These are phyloP conservation scores for Bostrychus sinensis DNA, from an alignment of 2,113 vertebrate species.

Conservation along the genomic window DNA sequence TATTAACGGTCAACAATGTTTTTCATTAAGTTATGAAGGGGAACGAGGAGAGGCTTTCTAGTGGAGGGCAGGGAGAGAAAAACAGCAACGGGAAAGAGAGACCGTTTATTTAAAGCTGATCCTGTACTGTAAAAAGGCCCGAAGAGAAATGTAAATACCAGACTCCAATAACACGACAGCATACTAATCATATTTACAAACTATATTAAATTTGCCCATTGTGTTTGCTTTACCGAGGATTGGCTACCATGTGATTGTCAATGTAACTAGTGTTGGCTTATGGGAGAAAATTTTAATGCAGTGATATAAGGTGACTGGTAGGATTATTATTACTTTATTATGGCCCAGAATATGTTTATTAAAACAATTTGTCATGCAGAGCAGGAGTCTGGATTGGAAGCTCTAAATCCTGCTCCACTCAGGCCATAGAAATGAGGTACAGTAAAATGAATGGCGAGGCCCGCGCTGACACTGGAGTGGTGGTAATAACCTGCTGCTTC, in stretches of 20 bases:
- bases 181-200: constrained; percentile 99
- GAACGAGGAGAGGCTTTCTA: constrained; percentile 69
- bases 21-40: constrained; percentile 90
- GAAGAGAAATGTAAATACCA: constrained; percentile 99
- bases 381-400: constrained; percentile 96
- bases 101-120: constrained; percentile 91
- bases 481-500: constrained; percentile 85
- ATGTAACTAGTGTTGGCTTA: constrained; percentile 93
- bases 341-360: constrained; percentile 99
- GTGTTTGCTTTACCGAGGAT: constrained; percentile 91
- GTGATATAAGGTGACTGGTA: constrained; percentile 99
- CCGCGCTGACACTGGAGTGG: constrained; percentile 79
- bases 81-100: constrained; percentile 80
- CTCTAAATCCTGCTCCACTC: constrained; percentile 97
- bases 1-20: constrained; percentile 91
- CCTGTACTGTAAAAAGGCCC: constrained; percentile 92
- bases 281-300: constrained; percentile 97
- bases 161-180: constrained; percentile 96
- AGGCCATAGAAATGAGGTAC: constrained; percentile 94
- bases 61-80: constrained; percentile 76
- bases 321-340: constrained; percentile 99
- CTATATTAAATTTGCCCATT: constrained; percentile 99
- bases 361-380: constrained; percentile 99
- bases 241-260: constrained; percentile 96
- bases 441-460: constrained; percentile 90